A percentile compares a stretch with the other conserved stretches of the same genome.
phyloP scores from a whole-genome alignment of 2,888 invertebrate genomes.

The Balanococcus diminutus region DNA sequence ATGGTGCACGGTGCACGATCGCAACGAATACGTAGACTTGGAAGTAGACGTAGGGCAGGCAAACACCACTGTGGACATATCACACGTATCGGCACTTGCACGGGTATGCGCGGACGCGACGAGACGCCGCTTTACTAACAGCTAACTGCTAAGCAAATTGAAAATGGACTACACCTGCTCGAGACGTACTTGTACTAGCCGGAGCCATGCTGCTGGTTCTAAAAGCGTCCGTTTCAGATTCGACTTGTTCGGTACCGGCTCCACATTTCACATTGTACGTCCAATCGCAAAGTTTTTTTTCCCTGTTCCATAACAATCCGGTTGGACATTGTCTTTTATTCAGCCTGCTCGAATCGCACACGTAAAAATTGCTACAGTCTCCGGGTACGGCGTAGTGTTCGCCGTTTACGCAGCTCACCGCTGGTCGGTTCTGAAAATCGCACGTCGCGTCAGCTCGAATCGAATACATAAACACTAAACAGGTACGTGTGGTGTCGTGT shows the following conservation, averaged over 20 bases:
- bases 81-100: no score
- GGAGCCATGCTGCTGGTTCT: conserved; percentile 12
- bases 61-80: no score
- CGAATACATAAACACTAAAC: no score
- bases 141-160: no score
- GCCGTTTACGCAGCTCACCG: conserved; percentile 64
- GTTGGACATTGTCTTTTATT: conserved; percentile 76
- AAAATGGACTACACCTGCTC: no score
- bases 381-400: conserved; percentile 76
- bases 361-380: conserved; percentile 74
- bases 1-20: no score
- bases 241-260: not conserved
- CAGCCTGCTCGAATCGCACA: conserved; percentile 77
- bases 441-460: no score
- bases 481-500: not conserved
- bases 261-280: conserved; percentile 70
- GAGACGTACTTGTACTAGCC: no score
- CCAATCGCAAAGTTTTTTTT: conserved; percentile 77
- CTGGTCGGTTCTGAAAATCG: conserved; percentile 15
- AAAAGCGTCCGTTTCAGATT: not conserved
- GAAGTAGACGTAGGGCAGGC: no score
- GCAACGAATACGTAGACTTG: no score
- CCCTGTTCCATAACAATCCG: conserved; percentile 75
- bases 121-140: no score
- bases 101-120: no score